These are phyloP conservation scores for Rynchops niger DNA, from an alignment of 2,113 vertebrate genomes.

Conservation along the genomic window DNA sequence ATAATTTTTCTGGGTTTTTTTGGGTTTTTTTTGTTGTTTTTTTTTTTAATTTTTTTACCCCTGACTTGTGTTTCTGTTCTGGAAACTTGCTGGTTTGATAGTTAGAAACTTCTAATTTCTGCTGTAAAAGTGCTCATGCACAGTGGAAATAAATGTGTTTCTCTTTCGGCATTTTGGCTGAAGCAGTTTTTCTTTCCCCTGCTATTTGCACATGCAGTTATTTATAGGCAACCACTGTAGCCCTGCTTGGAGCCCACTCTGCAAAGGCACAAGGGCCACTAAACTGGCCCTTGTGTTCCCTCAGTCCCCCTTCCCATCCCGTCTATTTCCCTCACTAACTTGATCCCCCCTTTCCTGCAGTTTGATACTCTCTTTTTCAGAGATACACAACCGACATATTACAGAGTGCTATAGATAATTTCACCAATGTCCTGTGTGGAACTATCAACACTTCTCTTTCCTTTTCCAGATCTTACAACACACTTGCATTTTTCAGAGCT, in stretches of 20 bases:
- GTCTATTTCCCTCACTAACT: background rate
- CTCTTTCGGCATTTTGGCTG: background rate
- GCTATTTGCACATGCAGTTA: background rate
- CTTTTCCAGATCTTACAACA: background rate
- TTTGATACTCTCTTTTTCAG: background rate
- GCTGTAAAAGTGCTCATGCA: background rate
- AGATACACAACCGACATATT: background rate
- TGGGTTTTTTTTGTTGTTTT: too few relatives aligned
- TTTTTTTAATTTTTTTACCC: background rate
- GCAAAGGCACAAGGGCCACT: rapidly evolving
- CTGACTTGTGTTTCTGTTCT: background rate
- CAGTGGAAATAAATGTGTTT: background rate
- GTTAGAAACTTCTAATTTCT: background rate
- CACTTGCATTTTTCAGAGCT: background rate
- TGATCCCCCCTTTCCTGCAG: background rate
- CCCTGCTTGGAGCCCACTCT: background rate
- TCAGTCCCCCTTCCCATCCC: background rate
- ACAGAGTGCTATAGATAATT: background rate
- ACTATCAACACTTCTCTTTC: background rate
- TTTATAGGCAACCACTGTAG: background rate
- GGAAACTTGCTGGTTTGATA: background rate
- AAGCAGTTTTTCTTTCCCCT: background rate
- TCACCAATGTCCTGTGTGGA: background rate
- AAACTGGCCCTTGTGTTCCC: background rate
- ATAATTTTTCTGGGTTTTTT: background rate